A percentile compares a stretch with the other conserved stretches of the same genome.
Conservation (phyloP, 2,113 vertebrate species). For the Chionis minor region DNA sequence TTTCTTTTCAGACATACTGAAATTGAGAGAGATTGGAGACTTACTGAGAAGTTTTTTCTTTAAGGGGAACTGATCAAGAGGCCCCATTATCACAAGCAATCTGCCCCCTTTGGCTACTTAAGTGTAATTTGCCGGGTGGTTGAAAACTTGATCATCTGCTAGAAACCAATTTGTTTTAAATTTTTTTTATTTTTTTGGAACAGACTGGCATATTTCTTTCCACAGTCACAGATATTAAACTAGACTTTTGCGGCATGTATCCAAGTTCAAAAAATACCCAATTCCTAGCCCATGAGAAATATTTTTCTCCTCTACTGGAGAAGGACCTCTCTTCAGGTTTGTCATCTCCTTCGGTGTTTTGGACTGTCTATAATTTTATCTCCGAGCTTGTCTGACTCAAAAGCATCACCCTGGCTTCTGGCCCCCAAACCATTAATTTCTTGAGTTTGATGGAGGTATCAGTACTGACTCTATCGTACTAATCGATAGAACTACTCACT, state of each 20-base stretch:
- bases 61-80: background rate
- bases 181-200: background rate
- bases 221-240: background rate
- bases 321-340: background rate
- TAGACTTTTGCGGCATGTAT: background rate
- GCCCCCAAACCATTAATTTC: background rate
- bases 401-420: background rate
- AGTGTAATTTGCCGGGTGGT: background rate
- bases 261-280: background rate
- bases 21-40: background rate
- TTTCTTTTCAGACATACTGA: background rate
- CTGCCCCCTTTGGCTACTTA: background rate
- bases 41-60: background rate
- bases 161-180: background rate
- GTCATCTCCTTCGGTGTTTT: background rate
- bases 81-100: background rate
- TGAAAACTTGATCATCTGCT: slow-evolving; percentile 6
- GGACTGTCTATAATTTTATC: background rate
- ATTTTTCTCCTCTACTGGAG: background rate
- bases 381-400: background rate
- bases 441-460: background rate
- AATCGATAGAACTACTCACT: background rate
- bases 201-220: background rate
- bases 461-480: background rate
- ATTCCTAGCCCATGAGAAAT: background rate